Conservation (phyloP, 2,113 vertebrate genomes). For the Crotophaga sulcirostris region DNA sequence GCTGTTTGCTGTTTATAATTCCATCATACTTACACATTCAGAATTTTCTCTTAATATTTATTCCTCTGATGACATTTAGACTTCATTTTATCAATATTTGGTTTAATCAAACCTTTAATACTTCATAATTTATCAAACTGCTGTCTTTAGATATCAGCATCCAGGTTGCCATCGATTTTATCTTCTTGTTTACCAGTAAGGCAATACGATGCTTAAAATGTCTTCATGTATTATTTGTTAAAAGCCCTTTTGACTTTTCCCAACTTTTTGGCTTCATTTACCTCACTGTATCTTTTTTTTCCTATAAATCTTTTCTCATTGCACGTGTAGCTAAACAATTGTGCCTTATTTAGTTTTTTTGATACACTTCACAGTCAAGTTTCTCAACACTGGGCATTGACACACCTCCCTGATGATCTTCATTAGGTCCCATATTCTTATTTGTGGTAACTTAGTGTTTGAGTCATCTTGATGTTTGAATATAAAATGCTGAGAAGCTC, state of each 20-base stretch:
- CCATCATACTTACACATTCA: neutral
- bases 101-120: neutral
- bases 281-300: neutral
- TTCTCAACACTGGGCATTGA: neutral
- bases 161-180: neutral
- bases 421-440: neutral
- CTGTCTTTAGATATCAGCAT: conserved; percentile 24
- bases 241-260: neutral
- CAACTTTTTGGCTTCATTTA: neutral
- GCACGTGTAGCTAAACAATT: neutral
- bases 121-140: neutral
- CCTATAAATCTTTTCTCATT: neutral
- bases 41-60: neutral
- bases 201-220: neutral
- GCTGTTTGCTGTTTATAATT: neutral
- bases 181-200: neutral
- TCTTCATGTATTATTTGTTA: neutral
- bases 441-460: neutral
- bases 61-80: neutral
- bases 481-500: neutral
- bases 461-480: neutral
- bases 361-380: neutral
- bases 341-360: neutral
- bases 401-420: neutral
- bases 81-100: neutral